Conservation (phyloP, 2,888 invertebrate genomes). For the Terebella lapidaria region DNA sequence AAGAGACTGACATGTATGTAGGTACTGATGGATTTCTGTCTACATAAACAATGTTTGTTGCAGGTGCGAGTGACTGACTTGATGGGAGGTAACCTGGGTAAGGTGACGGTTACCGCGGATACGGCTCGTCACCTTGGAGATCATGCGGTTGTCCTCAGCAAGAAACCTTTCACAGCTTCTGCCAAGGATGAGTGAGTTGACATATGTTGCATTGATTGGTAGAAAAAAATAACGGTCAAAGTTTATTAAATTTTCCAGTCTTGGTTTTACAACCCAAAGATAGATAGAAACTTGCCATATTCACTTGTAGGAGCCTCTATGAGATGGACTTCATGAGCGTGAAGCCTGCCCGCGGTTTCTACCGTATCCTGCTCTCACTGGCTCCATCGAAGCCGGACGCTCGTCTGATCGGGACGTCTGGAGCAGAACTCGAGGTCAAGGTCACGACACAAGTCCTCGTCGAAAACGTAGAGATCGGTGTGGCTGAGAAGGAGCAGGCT, state of each 20-base stretch:
- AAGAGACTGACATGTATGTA: too few relatives aligned
- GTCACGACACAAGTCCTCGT: conserved; percentile 56
- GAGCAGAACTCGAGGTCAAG: conserved; percentile 54
- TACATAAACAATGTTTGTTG: neutral
- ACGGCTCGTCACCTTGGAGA: conserved; percentile 70
- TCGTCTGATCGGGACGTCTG: conserved; percentile 58
- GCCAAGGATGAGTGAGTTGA: conserved; percentile 37
- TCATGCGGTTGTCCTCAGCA: conserved; percentile 70
- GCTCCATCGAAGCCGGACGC: conserved; percentile 62
- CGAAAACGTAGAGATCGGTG: conserved; percentile 75
- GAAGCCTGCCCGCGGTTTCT: conserved; percentile 78
- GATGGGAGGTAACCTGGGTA: conserved; percentile 60
- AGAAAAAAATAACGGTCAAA: too few relatives aligned
- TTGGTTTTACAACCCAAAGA: too few relatives aligned
- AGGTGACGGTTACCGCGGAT: conserved; percentile 67
- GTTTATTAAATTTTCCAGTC: too few relatives aligned
- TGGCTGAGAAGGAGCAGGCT: conserved; percentile 85
- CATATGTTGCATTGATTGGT: neutral
- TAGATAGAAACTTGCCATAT: too few relatives aligned
- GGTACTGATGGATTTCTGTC: neutral
- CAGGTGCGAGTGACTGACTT: conserved; percentile 54
- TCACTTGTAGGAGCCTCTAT: too few relatives aligned
- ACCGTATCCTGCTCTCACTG: conserved; percentile 73
- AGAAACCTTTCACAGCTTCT: conserved; percentile 57
- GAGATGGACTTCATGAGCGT: conserved; percentile 71